Base-by-base conservation (phyloP, 2,113 vertebrate species). In the Tupaia tana region DNA sequence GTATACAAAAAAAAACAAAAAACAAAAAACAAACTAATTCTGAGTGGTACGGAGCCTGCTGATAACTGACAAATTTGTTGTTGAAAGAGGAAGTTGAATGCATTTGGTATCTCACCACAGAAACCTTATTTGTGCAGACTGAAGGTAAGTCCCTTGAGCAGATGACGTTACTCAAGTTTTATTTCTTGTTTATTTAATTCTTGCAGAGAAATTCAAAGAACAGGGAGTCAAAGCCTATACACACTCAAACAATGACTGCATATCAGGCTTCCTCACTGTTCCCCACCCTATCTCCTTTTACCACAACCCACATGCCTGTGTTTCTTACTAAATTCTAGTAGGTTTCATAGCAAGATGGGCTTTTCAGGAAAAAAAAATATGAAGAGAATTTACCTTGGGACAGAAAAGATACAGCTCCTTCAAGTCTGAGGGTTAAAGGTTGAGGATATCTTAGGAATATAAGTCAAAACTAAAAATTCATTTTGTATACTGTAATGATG, bases 41-140 rank as follows among this genome's bases (percentile, higher is more conserved):
- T 34, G 73, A 12, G 83, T 77, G 25, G 12, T 81, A 95, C 11
- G 20, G 80, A 94, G 91, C 73, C 79, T 97, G 95, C 81, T 94
- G 95, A 95, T 95, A 97, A 95, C 93, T 94, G 90, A 93, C 70
- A 94, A 93, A 75, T 78, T 84, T 93, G 93, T 97, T 97, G 69
- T 96, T 94, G 73, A 95, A 97, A 97, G 95, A 97, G 97, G 97
- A 98, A 98, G 97, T 95, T 96, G 64, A 96, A 29, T 67, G 54
- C 80, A 43, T 4, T 90, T 69, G 14, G 18, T 12, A n/a, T 90
- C 85, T 96, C 86, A 81, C 93, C 86, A 1, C 96, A 54, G n/a
- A 97, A 95, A 91, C 79, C 86, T 70, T 96, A 96, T 97, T 98
- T 96, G 91, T 91, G 67, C 31, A 89, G n/a, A 95, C 66, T 0